Evolutionary conservation across 2,797 vertebrate species (phyloP), one percentile per base, ranked within the genome.

Genomic region (Cetoscarus ocellatus): DNA sequence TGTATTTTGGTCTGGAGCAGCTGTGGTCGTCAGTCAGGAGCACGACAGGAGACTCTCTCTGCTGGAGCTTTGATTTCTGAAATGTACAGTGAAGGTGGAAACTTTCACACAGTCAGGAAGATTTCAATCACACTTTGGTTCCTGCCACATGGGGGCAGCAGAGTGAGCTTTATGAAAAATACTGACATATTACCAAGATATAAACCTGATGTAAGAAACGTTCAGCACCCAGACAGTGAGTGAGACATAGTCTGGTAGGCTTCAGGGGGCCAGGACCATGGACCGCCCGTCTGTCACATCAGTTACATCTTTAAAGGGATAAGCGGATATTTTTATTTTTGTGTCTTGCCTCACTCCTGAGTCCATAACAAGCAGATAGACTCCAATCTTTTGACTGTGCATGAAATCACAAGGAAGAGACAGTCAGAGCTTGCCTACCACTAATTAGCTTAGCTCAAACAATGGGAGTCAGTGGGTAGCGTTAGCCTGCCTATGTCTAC

Each of bases 1-100:
- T 84, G 74, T 99, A 98, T 99, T 98, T 98, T 95, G 94, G 96
- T 96, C 90, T n/a, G 0, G 45, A 34, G 85, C 97, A 97, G 94
- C 96, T 97, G 97, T 84, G 90, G 75, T 87, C 91, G 93, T 94
- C 95, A 79, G 84, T 99, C 96, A 95, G 73, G 69, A 78, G 58
- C 70, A 61, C 75, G 68, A 74, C 70, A 44, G 27, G 60, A 55
- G 39, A 55, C 49, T 55, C 73, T 77, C 10, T 43, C 6, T 50
- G 36, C 34, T 52, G 6, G 47, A 67, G 39, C 8, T 58, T 27
- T 14, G 3, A 15, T 38, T 40, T 47, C 3, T 17, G 9, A 19
- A 56, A 5, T 8, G 19, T 18, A 15, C 45, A 59, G 66, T 7
- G 14, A 38, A 19, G 12, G 15, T 3, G 45, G 13, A 34, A 11